Base-by-base conservation (phyloP, 2,797 vertebrate genomes). In the Acanthurus leucopareius region DNA sequence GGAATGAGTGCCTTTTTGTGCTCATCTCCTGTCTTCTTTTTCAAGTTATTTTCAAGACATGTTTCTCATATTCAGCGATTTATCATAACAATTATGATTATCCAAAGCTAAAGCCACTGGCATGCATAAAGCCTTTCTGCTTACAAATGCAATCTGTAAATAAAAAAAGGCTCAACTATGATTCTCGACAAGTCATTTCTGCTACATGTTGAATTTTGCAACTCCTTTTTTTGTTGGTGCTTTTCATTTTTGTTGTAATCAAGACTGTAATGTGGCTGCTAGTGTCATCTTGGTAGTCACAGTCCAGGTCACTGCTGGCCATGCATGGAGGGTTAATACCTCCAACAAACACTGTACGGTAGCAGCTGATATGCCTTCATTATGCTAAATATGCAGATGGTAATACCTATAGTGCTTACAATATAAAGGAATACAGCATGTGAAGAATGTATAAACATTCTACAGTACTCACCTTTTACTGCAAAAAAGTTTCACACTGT, bases 141-240 rank as follows among this genome's bases (percentile, higher is more conserved):
- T 2, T 45, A 54, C 1, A 52, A 19, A 65, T 1, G 44, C 48
- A 60, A 60, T 82, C 65, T 53, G 22, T 25, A 66, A 66, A 67
- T 63, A 64, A 77, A 75, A 52, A 58, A 25, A 69, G 35, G 20
- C 54, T 61, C 32, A 17, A 17, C 35, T n/a, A 22, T 19, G 40
- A 69, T 72, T 53, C 66, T 6, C 28, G 42, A 59, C 5, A 38
- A 38, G 15, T 51, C 35, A 62, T 42, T 57, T 77, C 67, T 70
- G 17, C 45, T 59, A 54, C 25, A 28, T 48, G 40, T 68, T 65
- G 59, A 45, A 5, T 51, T 83, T 75, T 28, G 59, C n/a, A 66
- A 25, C 44, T 72, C 56, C 51, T 77, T 62, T 70, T 25, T 75
- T 69, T 65, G 57, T 60, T 63, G 25, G 5, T 48, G 14, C 35